Base-by-base conservation (phyloP, 1,140 invertebrate species). In the Danaus plexippus region DNA sequence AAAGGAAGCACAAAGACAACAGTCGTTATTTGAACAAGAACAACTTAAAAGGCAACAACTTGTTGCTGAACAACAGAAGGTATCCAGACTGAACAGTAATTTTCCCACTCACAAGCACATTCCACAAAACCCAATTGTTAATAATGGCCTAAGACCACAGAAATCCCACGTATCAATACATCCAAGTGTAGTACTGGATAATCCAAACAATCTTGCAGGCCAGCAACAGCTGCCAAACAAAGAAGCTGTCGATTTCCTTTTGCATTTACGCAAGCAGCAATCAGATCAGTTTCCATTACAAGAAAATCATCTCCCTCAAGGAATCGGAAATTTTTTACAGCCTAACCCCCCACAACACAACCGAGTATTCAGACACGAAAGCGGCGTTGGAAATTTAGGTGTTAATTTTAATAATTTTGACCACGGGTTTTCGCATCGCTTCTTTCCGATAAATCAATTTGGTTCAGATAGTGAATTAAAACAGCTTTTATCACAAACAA, bases 401-500 rank as follows among this genome's bases (percentile, higher is more conserved):
- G 69, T 90, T 42, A 90, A 89, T 43, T 80, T 82, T 48, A 85
- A 80, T 54, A 67, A 61, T 47, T 84, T 83, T 48, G 75, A 66
- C 66, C 73, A 46, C 68, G 74, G 32, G 52, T 73, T 54, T 69
- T 74, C 40, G 57, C 84, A 84, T 42, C 66, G 73, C 8, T 83
- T 81, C 64, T 73, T 77, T 52, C 63, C 75, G 12, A 6, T 52
- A 42, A 82, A 76, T 54, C 75, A 73, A 47, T 75, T 66, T 46
- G 80, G 63, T 52, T 57, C 90, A 0, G 90, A 92, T 41, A 85
- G 85, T 43, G 91, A 92, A 67, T 88, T 92, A 11, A 91, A 92
- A 66, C 89, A 90, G 62, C 76, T 93, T 12, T 75, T 93, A 3
- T 89, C 85, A 49, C 89, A 92, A 71, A 91, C 90, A 32, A 91